Base-by-base conservation (phyloP, 1,140 invertebrate genomes). In the Aphelinus atriplicis region DNA sequence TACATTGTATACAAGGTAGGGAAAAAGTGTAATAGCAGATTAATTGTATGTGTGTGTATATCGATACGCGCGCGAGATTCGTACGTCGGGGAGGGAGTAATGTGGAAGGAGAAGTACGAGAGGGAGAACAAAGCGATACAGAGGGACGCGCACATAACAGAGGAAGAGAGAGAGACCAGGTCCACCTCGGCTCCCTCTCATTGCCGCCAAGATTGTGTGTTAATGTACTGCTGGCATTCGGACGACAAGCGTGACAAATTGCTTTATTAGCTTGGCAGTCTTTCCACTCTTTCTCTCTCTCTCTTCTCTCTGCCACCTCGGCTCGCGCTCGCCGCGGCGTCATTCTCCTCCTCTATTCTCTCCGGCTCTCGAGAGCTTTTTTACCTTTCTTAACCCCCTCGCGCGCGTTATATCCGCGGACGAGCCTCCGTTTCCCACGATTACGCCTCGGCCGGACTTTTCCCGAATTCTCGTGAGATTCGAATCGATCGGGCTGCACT, bases 181-280 rank as follows among this genome's bases (percentile, higher is more conserved):
- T 48, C 46, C 61, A 53, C 45, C 55, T 68, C 57, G 53, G 64
- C 66, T 78, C 75, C 81, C 79, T 83, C 79, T 79, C 79, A 75
- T 76, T 78, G 79, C 78, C 76, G 79, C 78, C 78, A 85, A 74
- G 74, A 76, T 84, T 85, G 85, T 85, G 85, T 85, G 84, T 84
- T 84, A 85, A 86, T 86, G 86, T 84, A 84, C 85, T 81, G 81
- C 84, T 84, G 85, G 85, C 83, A 86, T 86, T 85, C 80, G 84
- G 84, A 85, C 83, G 84, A 86, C 85, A 86, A 86, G 80, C 85
- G 84, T 87, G 85, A 86, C 85, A 87, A 87, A 87, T 86, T 86
- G 84, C 85, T 87, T 87, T 87, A 87, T 87, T 86, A 86, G 84
- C 84, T 86, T 82, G 84, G 82, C 65, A 86, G 85, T 82, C 83